A percentile compares a stretch with the other conserved stretches of the same genome.
phyloP scores from a whole-genome alignment of 37 sponge, comb jelly and placozoan species.

The Amphimedon queenslandica region DNA sequence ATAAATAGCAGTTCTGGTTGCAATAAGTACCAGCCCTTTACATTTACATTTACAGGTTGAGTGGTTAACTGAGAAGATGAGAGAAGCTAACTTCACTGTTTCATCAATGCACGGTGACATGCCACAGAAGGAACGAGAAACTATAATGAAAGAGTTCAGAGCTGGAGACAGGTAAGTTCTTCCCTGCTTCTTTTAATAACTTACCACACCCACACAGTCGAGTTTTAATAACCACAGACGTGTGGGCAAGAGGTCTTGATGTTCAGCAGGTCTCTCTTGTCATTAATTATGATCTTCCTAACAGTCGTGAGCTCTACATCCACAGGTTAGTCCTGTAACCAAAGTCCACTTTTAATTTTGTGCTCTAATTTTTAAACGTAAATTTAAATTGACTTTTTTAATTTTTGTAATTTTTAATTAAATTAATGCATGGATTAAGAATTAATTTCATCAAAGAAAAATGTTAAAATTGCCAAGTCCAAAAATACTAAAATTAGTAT shows the following conservation, averaged over 20 bases:
- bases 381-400: too few relatives aligned
- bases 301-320: slow-evolving; percentile 98
- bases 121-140: slow-evolving; percentile 98
- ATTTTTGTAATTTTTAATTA: background rate
- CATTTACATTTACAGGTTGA: too few relatives aligned
- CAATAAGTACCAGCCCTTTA: too few relatives aligned
- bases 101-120: slow-evolving; percentile 99
- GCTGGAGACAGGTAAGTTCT: slow-evolving; percentile 82
- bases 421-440: too few relatives aligned
- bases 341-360: too few relatives aligned
- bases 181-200: background rate
- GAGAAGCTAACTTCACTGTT: slow-evolving; percentile 99
- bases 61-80: slow-evolving; percentile 99
- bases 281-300: slow-evolving; percentile 99
- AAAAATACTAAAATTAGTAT: too few relatives aligned
- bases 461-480: too few relatives aligned
- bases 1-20: too few relatives aligned
- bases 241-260: slow-evolving; percentile 99
- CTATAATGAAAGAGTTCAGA: slow-evolving; percentile 99
- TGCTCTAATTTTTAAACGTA: too few relatives aligned
- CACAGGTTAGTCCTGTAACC: too few relatives aligned
- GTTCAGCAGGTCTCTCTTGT: slow-evolving; percentile 99
- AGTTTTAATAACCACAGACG: slow-evolving; percentile 97
- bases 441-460: too few relatives aligned
- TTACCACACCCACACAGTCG: slow-evolving; percentile 55